Percentiles rank a stretch among this genome's conserved stretches.
phyloP scores from a whole-genome alignment of 2,888 invertebrate genomes.

The Timema cristinae region DNA sequence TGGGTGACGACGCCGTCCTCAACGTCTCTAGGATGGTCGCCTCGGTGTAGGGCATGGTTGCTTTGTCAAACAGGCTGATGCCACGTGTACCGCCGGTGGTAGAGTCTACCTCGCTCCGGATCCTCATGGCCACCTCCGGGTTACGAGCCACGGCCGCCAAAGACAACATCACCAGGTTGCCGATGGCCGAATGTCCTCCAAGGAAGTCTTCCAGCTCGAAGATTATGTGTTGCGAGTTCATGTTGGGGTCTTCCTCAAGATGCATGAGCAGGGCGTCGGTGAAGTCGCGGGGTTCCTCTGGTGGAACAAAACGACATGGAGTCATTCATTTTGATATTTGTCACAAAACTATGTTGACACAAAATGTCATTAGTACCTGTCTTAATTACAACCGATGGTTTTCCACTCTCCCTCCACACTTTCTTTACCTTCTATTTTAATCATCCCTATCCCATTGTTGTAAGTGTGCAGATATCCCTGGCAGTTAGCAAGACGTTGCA shows the following conservation, averaged over 20 bases:
- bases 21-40: slow-evolving; percentile 77
- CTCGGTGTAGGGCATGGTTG: slow-evolving; percentile 71
- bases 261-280: slow-evolving; percentile 73
- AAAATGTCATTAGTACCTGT: too few species aligned
- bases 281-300: slow-evolving; percentile 61
- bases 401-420: too few species aligned
- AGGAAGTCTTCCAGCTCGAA: slow-evolving; percentile 83
- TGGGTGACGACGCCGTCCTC: slow-evolving; percentile 77
- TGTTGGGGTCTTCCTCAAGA: slow-evolving; percentile 58
- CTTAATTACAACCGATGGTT: too few species aligned
- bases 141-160: slow-evolving; percentile 62
- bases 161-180: slow-evolving; percentile 75
- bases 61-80: slow-evolving; percentile 62
- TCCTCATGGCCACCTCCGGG: slow-evolving; percentile 59
- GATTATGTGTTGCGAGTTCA: slow-evolving; percentile 74
- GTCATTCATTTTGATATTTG: too few species aligned
- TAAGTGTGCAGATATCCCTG: too few species aligned
- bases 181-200: slow-evolving; percentile 84
- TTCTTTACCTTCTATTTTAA: too few species aligned
- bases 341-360: too few species aligned
- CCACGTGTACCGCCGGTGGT: slow-evolving; percentile 54
- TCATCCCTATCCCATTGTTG: too few species aligned
- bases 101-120: slow-evolving; percentile 65
- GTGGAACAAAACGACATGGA: background rate
- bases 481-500: too few species aligned